Base-by-base conservation (phyloP, 2,113 vertebrate genomes). In the Sakesphorus luctuosus region DNA sequence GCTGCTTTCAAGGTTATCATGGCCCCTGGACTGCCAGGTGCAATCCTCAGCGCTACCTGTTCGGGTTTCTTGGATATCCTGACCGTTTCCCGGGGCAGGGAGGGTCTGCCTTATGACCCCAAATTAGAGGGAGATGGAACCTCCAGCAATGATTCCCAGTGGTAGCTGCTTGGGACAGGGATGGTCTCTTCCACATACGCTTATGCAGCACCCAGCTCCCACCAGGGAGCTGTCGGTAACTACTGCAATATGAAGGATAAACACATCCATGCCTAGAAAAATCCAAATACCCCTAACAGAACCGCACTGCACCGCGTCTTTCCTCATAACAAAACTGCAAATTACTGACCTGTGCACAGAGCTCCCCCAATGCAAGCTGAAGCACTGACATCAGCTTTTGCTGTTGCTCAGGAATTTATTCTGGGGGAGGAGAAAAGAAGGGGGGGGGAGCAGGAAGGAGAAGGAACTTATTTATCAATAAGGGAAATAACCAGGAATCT, bases 321-420 rank as follows among this genome's bases (percentile, higher is more conserved):
- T 76, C 94, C 76, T 93, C 50, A 72, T 18, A 80, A 76, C 43
- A 24, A 94, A 89, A 40, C 88, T 83, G 86, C 95, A 95, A 78
- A 95, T 96, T 85, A 96, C 94, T 93, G 95, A 96, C 95, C 96
- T 97, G 94, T 91, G 86, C 81, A 69, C 71, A 83, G 93, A 92
- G 90, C 94, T 96, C 92, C 92, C 96, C 85, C 92, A 90, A 87
- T 61, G 95, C 83, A 62, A 94, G 93, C 95, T 86, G 93, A 96
- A 95, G 93, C 94, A 96, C 96, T 97, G 96, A 97, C 94, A 94
- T 97, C 96, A 96, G 94, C 94, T 90, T 94, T 86, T 81, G 86
- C 96, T 84, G 92, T 77, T 96, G 95, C 94, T 96, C 92, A 96
- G 93, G 95, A 96, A 97, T 97, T 94, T 95, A 95, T 96, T 95